Conservation (phyloP, 1,140 invertebrate genomes). For the Trinorchestia longiramus region DNA sequence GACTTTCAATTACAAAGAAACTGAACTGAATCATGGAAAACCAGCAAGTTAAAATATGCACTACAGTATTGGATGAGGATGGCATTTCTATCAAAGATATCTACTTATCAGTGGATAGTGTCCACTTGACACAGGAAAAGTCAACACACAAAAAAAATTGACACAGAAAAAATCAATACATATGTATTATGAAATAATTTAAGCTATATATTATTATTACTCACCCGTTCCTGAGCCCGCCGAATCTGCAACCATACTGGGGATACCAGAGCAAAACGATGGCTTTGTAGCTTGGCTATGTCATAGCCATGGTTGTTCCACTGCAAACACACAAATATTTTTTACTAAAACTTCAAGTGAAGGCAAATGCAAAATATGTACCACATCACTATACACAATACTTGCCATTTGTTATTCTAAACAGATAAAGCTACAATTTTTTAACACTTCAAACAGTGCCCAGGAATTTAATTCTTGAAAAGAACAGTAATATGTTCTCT, state of each 20-base stretch:
- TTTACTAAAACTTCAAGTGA: too few relatives aligned
- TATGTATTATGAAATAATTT: too few relatives aligned
- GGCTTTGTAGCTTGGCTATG: conserved; percentile 88
- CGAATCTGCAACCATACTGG: conserved; percentile 94
- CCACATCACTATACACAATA: background rate
- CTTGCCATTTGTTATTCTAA: background rate
- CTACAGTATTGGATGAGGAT: too few relatives aligned
- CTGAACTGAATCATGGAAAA: too few relatives aligned
- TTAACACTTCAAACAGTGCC: background rate
- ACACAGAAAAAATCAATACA: too few relatives aligned
- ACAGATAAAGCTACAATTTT: background rate
- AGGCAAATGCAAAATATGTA: background rate
- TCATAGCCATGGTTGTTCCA: conserved; percentile 97
- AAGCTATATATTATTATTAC: too few relatives aligned
- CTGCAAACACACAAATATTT: conserved; percentile 74
- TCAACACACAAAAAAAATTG: too few relatives aligned
- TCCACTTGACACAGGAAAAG: too few relatives aligned
- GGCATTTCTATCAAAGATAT: too few relatives aligned
- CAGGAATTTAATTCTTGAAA: background rate
- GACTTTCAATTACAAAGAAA: too few relatives aligned
- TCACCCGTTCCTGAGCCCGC: conserved; percentile 70
- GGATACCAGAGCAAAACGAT: conserved; percentile 91
- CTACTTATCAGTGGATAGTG: too few relatives aligned
- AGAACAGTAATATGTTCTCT: background rate
- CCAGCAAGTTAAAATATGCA: too few relatives aligned